Conservation (phyloP, 2,888 invertebrate genomes). For the Sericinus montela region DNA sequence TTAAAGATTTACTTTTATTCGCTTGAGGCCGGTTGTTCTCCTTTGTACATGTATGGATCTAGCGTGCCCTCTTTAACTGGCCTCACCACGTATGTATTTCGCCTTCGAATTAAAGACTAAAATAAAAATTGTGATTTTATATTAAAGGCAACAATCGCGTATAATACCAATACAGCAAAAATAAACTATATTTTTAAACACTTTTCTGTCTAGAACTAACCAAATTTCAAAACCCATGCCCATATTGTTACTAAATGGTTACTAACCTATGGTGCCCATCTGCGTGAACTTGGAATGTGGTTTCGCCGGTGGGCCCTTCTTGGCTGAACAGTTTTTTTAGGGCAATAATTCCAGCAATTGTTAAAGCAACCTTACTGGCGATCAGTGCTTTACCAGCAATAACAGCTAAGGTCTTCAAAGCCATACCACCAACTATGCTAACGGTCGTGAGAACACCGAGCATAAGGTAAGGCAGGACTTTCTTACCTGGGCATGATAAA, state of each 20-base stretch:
- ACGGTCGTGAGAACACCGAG: slow-evolving; percentile 82
- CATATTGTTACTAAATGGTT: background rate
- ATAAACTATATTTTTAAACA: background rate
- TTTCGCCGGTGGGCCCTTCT: slow-evolving; percentile 80
- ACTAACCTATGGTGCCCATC: slow-evolving; percentile 81
- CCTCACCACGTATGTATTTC: slow-evolving; percentile 81
- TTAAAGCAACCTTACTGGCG: slow-evolving; percentile 85
- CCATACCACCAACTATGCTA: slow-evolving; percentile 84
- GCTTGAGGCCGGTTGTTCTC: slow-evolving; percentile 62
- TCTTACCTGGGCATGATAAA: slow-evolving; percentile 58
- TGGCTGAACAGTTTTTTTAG: slow-evolving; percentile 86
- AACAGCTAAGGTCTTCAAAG: slow-evolving; percentile 83
- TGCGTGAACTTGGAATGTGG: slow-evolving; percentile 84
- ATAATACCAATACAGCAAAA: slow-evolving; percentile 1
- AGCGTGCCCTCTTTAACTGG: slow-evolving; percentile 74
- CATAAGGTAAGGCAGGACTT: slow-evolving; percentile 78
- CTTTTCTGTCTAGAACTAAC: no score
- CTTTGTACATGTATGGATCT: slow-evolving; percentile 81
- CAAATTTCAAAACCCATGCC: no score
- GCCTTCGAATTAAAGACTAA: slow-evolving; percentile 80
- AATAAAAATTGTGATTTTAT: slow-evolving; percentile 50
- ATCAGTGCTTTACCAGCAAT: slow-evolving; percentile 86
- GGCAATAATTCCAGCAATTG: slow-evolving; percentile 85
- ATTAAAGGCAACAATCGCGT: background rate
- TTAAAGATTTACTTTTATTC: slow-evolving; percentile 35